Evolutionary conservation across 2,797 vertebrate genomes (phyloP).

Genomic region (Pteronotus mesoamericanus): DNA sequence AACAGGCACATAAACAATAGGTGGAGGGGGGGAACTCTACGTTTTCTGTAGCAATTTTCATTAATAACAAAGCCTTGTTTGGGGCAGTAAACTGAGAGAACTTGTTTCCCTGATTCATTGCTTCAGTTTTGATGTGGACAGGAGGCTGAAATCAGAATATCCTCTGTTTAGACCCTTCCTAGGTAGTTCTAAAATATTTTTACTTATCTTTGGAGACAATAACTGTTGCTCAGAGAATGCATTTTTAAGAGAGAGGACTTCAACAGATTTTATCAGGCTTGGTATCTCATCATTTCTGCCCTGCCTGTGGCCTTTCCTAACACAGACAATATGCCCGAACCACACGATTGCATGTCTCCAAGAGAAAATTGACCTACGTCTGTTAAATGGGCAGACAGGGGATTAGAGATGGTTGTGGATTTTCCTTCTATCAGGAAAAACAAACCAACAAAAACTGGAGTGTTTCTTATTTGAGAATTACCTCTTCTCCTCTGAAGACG

Average conservation of each 20-base stretch:
- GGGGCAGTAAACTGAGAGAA: slow-evolving; percentile 17
- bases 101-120: background rate
- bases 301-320: background rate
- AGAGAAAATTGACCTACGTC: background rate
- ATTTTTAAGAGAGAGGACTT: background rate
- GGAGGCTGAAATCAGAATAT: background rate
- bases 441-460: background rate
- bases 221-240: background rate
- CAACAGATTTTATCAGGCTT: background rate
- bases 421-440: background rate
- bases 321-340: background rate
- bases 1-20: slow-evolving; percentile 62
- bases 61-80: slow-evolving; percentile 59
- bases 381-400: background rate
- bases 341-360: background rate
- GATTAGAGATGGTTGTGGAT: background rate
- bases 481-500: background rate
- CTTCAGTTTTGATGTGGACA: background rate
- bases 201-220: background rate
- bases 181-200: background rate
- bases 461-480: background rate
- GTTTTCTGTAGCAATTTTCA: slow-evolving; percentile 62
- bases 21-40: background rate
- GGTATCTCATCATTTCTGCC: background rate
- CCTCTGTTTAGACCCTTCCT: background rate